Evolutionary conservation across 2,888 invertebrate genomes (phyloP).

Genomic region (Epistrophella euchroma): DNA sequence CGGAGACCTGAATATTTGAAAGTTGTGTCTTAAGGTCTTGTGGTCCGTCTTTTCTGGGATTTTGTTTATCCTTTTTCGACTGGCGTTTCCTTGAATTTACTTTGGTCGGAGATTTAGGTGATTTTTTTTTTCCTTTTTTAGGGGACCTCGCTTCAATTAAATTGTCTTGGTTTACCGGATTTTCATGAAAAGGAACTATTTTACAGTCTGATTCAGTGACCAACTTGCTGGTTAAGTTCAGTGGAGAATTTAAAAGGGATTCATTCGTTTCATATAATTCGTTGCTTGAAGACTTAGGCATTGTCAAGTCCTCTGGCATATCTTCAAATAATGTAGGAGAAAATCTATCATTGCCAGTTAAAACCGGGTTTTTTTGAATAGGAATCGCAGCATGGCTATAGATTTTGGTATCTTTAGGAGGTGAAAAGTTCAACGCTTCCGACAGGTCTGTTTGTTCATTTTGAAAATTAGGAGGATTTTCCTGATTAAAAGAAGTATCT

Average conservation of each 20-base stretch:
- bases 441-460: not conserved
- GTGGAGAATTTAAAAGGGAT: not conserved
- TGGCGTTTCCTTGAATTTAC: conserved; percentile 11
- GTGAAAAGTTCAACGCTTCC: not conserved
- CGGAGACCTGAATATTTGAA: not conserved
- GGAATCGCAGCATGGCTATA: not conserved
- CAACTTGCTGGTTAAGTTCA: not conserved
- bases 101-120: not conserved
- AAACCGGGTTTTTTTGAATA: not conserved
- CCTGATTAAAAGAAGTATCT: too few relatives aligned
- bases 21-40: not conserved
- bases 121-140: not conserved
- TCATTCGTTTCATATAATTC: not conserved
- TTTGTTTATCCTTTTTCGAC: not conserved
- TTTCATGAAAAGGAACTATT: not conserved
- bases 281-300: conserved; percentile 5
- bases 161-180: too few relatives aligned
- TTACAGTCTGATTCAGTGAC: not conserved
- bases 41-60: not conserved
- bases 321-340: conserved; percentile 32
- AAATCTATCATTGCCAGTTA: not conserved
- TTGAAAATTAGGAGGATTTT: not conserved
- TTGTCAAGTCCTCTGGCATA: conserved; percentile 40
- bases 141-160: not conserved
- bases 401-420: not conserved